phyloP scores from a whole-genome alignment of 2,113 vertebrate species.

The Myocastor coypus region DNA sequence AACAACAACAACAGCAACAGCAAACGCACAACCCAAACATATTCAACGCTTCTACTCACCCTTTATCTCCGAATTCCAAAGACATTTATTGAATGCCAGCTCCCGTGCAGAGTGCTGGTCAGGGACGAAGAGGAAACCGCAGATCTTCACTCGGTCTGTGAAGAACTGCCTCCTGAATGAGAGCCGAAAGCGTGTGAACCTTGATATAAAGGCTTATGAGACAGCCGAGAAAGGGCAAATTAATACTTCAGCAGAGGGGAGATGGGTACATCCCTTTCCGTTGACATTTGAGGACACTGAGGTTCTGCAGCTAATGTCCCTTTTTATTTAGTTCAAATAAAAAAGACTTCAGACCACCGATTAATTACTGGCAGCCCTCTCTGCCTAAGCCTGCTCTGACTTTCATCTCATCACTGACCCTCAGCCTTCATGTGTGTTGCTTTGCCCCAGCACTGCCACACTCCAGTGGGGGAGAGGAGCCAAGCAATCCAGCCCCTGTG shows the following conservation, averaged over 20 bases:
- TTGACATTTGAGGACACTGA: background rate
- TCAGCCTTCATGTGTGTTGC: background rate
- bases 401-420: background rate
- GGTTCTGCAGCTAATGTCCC: background rate
- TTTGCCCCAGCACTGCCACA: background rate
- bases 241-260: background rate
- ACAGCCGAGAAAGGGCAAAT: constrained; percentile 15
- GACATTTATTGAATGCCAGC: background rate
- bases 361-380: background rate
- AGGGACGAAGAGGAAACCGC: background rate
- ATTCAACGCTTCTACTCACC: background rate
- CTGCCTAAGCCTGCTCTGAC: constrained; percentile 3
- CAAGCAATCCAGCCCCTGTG: constrained; percentile 14
- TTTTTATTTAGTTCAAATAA: background rate
- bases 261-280: background rate
- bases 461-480: background rate
- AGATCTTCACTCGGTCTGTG: background rate
- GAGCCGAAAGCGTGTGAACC: constrained; percentile 2
- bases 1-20: background rate
- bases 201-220: background rate
- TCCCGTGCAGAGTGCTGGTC: background rate
- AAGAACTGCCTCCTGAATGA: background rate
- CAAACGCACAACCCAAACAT: too few relatives aligned
- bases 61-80: constrained; percentile 1
- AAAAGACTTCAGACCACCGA: background rate